Evolutionary conservation across 2,113 vertebrate species (phyloP).

Genomic region (Centropus unirufus): DNA sequence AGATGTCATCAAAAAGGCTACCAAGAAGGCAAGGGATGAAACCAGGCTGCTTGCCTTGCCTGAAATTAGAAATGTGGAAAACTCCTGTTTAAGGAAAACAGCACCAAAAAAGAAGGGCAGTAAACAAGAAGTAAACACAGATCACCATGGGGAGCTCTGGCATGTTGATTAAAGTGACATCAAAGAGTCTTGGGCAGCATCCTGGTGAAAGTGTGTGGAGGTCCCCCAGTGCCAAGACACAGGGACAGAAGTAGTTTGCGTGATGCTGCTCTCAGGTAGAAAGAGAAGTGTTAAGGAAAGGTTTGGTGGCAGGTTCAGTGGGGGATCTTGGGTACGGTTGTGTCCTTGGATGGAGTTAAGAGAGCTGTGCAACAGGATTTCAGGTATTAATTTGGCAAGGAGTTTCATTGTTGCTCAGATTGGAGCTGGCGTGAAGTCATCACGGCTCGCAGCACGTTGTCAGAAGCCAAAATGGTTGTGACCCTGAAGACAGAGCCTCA

Average conservation of each 20-base stretch:
- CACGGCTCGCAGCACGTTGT: rapidly evolving
- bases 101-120: not conserved
- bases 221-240: not conserved
- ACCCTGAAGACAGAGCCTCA: not conserved
- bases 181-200: not conserved
- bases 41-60: not conserved
- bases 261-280: not conserved
- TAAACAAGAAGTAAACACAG: not conserved
- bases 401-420: not conserved
- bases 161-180: not conserved
- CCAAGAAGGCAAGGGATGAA: not conserved
- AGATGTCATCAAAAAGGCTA: not conserved
- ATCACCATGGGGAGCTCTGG: not conserved
- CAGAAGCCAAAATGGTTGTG: not conserved
- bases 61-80: not conserved
- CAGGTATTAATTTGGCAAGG: not conserved
- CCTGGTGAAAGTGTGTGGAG: not conserved
- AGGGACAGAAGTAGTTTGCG: not conserved
- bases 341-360: not conserved
- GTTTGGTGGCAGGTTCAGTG: not conserved
- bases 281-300: not conserved
- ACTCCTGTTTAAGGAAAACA: not conserved
- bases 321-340: not conserved
- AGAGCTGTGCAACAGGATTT: not conserved
- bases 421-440: not conserved